Conservation (phyloP, 2,797 vertebrate species). For the Ctenosaura bakeri region DNA sequence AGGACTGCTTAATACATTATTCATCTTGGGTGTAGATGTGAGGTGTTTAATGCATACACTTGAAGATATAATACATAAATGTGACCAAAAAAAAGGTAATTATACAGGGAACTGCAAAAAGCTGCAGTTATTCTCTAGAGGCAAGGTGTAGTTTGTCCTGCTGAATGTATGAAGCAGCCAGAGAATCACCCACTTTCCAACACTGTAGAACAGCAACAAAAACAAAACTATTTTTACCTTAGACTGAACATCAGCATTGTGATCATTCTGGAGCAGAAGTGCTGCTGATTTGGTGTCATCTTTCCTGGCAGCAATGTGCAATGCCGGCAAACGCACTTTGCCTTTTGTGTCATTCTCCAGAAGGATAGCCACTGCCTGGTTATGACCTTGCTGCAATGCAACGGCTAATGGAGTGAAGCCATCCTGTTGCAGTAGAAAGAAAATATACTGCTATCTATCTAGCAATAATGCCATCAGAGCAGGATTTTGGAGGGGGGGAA, state of each 20-base stretch:
- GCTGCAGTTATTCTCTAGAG: neutral
- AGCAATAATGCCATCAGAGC: neutral
- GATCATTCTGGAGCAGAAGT: conserved; percentile 96
- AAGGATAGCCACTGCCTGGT: conserved; percentile 96
- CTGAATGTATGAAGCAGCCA: neutral
- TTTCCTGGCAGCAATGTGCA: conserved; percentile 97
- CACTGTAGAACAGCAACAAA: neutral
- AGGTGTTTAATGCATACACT: conserved; percentile 1
- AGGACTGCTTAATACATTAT: neutral
- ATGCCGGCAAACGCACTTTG: conserved; percentile 93
- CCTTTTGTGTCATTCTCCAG: conserved; percentile 98
- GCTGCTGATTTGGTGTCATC: conserved; percentile 98
- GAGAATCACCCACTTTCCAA: neutral
- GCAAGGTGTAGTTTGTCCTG: neutral
- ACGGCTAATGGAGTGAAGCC: conserved; percentile 98
- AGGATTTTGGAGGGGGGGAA: neutral
- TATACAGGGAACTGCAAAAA: neutral
- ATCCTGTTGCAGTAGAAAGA: conserved; percentile 81
- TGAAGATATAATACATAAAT: neutral
- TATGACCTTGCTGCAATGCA: conserved; percentile 97
- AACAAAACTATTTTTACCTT: conserved; percentile 84
- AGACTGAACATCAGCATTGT: conserved; percentile 97
- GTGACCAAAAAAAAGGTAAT: neutral
- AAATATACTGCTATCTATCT: neutral
- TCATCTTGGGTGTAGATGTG: neutral